Conservation (phyloP, 1,140 invertebrate genomes). For the Megalopta genalis region DNA sequence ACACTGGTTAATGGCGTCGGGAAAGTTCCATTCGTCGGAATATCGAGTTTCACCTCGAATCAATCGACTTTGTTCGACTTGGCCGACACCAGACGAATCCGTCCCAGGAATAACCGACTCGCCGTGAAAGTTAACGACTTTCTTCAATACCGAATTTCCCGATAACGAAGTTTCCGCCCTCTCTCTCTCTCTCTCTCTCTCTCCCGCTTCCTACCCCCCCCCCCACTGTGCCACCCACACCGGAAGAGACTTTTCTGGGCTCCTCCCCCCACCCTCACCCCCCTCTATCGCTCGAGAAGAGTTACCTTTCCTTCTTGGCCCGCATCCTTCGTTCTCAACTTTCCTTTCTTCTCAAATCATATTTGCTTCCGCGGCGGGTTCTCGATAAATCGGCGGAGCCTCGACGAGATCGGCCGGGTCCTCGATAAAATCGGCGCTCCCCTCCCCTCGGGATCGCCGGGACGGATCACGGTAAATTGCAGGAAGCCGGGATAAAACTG, state of each 20-base stretch:
- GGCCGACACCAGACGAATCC: slow-evolving; percentile 48
- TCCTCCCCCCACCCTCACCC: too few relatives aligned
- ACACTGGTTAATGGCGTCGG: slow-evolving; percentile 48
- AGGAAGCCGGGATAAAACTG: too few relatives aligned
- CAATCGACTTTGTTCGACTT: slow-evolving; percentile 56
- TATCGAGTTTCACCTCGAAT: slow-evolving; percentile 48
- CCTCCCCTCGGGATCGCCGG: too few relatives aligned
- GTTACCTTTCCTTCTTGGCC: slow-evolving; percentile 12
- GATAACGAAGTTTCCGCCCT: slow-evolving; percentile 65
- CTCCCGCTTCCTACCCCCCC: too few relatives aligned
- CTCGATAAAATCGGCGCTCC: too few relatives aligned
- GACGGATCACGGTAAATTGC: too few relatives aligned
- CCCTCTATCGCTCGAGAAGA: too few relatives aligned
- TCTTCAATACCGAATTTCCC: slow-evolving; percentile 58
- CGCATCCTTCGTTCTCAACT: slow-evolving; percentile 34
- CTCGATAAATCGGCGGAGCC: slow-evolving; percentile 38
- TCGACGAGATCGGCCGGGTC: too few relatives aligned
- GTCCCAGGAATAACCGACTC: slow-evolving; percentile 49
- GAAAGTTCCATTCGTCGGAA: slow-evolving; percentile 48
- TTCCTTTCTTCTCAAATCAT: slow-evolving; percentile 59
- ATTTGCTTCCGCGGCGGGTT: slow-evolving; percentile 51
- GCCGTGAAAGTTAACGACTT: slow-evolving; percentile 65
- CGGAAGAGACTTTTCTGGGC: slow-evolving; percentile 13
- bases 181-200: neutral
- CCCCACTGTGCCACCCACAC: slow-evolving; percentile 2